Evolutionary conservation across 2,113 vertebrate genomes (phyloP), one percentile per base, ranked within the genome.

Genomic region (Boulengeromyrus knoepffleri): DNA sequence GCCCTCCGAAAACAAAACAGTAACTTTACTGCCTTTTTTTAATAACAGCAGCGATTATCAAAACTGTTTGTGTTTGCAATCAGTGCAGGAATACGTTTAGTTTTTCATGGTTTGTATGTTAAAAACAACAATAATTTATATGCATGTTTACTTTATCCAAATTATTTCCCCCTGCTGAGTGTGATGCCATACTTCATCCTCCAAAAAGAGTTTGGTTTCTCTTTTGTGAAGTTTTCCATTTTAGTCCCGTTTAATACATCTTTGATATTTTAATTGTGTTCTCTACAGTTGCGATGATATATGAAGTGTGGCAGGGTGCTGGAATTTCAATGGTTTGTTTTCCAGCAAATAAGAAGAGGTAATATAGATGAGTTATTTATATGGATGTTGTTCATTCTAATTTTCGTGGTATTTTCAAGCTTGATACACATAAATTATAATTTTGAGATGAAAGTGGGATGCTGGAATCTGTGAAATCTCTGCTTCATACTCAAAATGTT

Each of bases 391-490:
- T 80, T 80, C 83, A 45, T 77, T 89, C 62, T 91, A 45, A 88
- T 85, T 90, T 85, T 90, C 47, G n/a, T n/a, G 39, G 27, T 62
- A 9, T 87, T 77, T 77, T 80, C 52, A 31, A 56, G 52, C 27
- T 42, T 15, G 58, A 58, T 88, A 47, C 53, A 91, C 74, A 90
- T 89, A 88, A 90, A 84, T 87, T 87, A 88, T 88, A 62, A n/a
- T 80, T 91, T 62, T 80, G 46, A 91, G 45, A 85, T 85, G 83
- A 85, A 85, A 85, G 24, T 47, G 83, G 45, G 83, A 85, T 85
- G 83, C 45, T 47, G 83, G 21, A 47, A 24, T 85, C 19, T 85
- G 42, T 85, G 45, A 85, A 85, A 24, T 46, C 83, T 85, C 36
- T 80, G 36, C 74, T 19, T 5, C 74, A 19, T 42, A 80, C 74